Evolutionary conservation across 1,140 invertebrate genomes (phyloP).

Genomic region (Trichogramma pretiosum): DNA sequence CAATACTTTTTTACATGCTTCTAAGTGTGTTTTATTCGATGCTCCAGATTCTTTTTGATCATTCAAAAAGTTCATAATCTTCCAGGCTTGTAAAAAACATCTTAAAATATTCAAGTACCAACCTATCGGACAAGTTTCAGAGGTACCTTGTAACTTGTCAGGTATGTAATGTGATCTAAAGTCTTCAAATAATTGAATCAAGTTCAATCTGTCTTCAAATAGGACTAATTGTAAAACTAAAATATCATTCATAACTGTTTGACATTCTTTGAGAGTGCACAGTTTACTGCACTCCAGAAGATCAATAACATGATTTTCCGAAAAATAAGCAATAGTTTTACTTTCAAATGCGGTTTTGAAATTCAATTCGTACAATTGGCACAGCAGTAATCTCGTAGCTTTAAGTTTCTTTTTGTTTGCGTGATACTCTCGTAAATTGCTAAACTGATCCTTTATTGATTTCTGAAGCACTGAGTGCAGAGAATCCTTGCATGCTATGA

Average conservation of each 20-base stretch:
- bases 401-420: conserved; percentile 10
- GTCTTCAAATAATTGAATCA: conserved; percentile 20
- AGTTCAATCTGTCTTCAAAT: conserved; percentile 11
- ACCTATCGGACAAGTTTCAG: no score
- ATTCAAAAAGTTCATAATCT: conserved; percentile 7
- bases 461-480: neutral
- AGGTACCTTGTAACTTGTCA: no score
- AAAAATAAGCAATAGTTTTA: neutral
- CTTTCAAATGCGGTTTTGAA: no score
- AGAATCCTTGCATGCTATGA: neutral
- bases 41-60: neutral
- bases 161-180: no score
- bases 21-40: conserved; percentile 3
- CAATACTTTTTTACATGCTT: conserved; percentile 15
- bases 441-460: conserved; percentile 15
- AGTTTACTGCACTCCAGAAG: conserved; percentile 1
- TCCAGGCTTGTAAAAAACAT: conserved; percentile 22
- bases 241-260: conserved; percentile 25
- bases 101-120: conserved; percentile 22
- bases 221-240: conserved; percentile 23
- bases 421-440: conserved; percentile 15
- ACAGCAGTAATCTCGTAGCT: conserved; percentile 17
- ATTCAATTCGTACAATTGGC: conserved; percentile 11
- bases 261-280: neutral
- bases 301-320: conserved; percentile 2